Evolutionary conservation across 2,888 invertebrate species (phyloP), one percentile per base, ranked within the genome.

Genomic region (Metopia argyrocephala): DNA sequence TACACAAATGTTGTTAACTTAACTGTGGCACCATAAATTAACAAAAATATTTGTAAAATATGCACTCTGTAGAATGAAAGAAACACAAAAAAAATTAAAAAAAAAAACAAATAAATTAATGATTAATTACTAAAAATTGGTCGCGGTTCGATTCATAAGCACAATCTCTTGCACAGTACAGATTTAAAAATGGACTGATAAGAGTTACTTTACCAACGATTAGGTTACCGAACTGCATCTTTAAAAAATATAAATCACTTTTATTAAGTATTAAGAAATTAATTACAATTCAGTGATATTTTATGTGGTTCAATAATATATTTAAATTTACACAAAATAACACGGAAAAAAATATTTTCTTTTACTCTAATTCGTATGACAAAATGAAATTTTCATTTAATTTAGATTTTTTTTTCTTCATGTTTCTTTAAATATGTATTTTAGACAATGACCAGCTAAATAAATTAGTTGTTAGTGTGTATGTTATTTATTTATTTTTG

Each of bases 191-290:
- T 46, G 21, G 31, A 31, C 57, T 69, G 81, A 78, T 81, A 81
- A 74, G 54, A 74, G 6, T 20, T n/a, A n/a, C n/a, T 45, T 38
- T 9, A 38, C n/a, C n/a, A 38, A 38, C 3, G 15, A 38, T 75
- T n/a, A 62, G 78, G 38, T 62, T 45, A 23, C n/a, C n/a, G n/a
- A n/a, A n/a, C n/a, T 71, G 18, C 59, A 62, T 75, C 15, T 18
- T 27, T n/a, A 21, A 7, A 21, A 12, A 64, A 61, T 81, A 84
- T 83, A 82, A 84, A 83, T 83, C 71, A 75, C 71, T 82, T 78
- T 81, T 82, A 82, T 83, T 76, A 82, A 61, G 61, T 71, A 74
- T 80, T 78, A 79, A 46, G 65, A 75, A 81, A 75, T 70, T 74
- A 79, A 81, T 79, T 73, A 59, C 38, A 21, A 64, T 48, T 31